Conservation (phyloP, 2,113 vertebrate genomes). For the Clarias batrachus region DNA sequence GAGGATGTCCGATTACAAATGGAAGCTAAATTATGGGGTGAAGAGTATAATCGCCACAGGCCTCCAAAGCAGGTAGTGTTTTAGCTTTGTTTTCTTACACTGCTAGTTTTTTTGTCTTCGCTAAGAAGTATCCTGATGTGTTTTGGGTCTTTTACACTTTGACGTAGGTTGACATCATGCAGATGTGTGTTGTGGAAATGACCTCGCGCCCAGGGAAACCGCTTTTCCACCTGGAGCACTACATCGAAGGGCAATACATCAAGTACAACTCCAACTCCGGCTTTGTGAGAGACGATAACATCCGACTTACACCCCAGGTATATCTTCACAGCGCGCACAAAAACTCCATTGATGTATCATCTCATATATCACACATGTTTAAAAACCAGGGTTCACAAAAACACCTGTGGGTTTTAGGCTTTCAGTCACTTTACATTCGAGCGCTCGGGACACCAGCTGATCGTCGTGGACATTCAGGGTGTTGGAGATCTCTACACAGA, state of each 20-base stretch:
- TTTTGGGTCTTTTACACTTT: slow-evolving; percentile 6
- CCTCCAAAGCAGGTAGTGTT: slow-evolving; percentile 91
- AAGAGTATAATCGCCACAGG: slow-evolving; percentile 92
- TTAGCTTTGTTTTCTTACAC: not conserved
- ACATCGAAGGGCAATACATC: slow-evolving; percentile 97
- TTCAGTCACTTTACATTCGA: slow-evolving; percentile 98
- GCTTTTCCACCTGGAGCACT: slow-evolving; percentile 94
- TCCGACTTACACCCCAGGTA: slow-evolving; percentile 97
- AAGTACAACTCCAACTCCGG: slow-evolving; percentile 99
- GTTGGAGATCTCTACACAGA: slow-evolving; percentile 97
- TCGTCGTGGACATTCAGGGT: slow-evolving; percentile 96
- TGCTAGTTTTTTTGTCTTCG: not conserved
- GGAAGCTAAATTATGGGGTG: slow-evolving; percentile 98
- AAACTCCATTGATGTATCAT: too few relatives aligned
- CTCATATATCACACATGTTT: not conserved
- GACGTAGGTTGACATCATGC: slow-evolving; percentile 92
- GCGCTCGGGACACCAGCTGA: slow-evolving; percentile 94
- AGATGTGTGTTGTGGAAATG: slow-evolving; percentile 93
- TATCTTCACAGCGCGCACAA: not conserved
- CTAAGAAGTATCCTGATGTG: not conserved
- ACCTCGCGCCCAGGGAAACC: slow-evolving; percentile 78
- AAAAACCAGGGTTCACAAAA: not conserved
- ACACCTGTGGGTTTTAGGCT: slow-evolving; percentile 70
- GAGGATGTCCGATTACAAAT: slow-evolving; percentile 95
- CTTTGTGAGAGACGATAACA: slow-evolving; percentile 91